Evolutionary conservation across 2,888 invertebrate species (phyloP), one percentile per base, ranked within the genome.

Genomic region (Tipula lateralis): DNA sequence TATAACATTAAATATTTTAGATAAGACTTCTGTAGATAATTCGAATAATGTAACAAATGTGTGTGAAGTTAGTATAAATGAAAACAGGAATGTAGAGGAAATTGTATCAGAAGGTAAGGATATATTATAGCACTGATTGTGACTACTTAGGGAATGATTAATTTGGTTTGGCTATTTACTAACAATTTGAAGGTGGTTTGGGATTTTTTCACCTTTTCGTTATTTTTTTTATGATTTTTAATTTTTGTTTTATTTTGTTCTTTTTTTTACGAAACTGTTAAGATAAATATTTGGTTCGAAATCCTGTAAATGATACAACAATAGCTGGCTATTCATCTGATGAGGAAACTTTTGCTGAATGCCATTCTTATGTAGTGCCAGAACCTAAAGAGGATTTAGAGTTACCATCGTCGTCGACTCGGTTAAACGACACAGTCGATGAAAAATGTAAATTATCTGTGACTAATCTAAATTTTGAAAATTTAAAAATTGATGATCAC

Each of bases 301-400:
- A 66, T 24, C 66, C 66, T 24, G 66, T 66, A 66, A 66, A 66
- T 66, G 66, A 66, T 24, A 66, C 66, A 24, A 66, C 66, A 24
- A 24, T 66, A 66, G 66, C 66, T 24, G 66, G 66, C 24, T 66
- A 82, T 83, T 83, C 83, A 36, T 83, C 83, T 83, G 83, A 83
- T 83, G 83, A 83, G 9, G 83, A 83, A 83, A 34, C 34, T 0
- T 83, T 83, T 83, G 83, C 34, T 83, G 83, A 83, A 83, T 83
- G 83, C 19, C 16, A 83, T 36, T 83, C 83, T 2, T 83, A 83
- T 83, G 19, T 36, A 13, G 5, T 9, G n/a, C 30, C 82, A 82
- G 66, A 66, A 24, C 6, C 66, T 24, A 66, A 7, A 24, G 24
- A 19, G 4, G 16, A 50, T 16, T 36, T 36, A 36, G 32, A 32